Evolutionary conservation across 1,140 invertebrate species (phyloP).

Genomic region (Tetraneura akinire): DNA sequence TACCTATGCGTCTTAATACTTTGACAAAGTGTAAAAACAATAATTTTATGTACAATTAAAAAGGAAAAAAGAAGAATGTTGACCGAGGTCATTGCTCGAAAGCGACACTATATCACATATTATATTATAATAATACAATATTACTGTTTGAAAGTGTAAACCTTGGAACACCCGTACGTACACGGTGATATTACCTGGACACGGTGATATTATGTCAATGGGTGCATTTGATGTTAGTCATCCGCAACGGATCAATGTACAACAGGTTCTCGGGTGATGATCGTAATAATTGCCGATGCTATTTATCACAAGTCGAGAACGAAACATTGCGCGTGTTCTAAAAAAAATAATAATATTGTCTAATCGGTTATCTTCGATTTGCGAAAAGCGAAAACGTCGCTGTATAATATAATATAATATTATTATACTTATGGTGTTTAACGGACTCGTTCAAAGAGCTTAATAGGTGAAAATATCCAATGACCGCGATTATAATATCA

Average conservation of each 20-base stretch:
- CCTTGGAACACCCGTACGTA: background rate
- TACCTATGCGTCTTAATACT: too few species aligned
- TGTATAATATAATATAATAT: too few species aligned
- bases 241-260: background rate
- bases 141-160: conserved; percentile 15
- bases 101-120: background rate
- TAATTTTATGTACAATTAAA: too few species aligned
- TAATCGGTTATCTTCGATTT: background rate
- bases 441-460: background rate
- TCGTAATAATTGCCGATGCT: background rate
- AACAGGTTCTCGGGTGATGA: background rate
- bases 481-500: conserved; percentile 11
- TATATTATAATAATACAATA: too few species aligned
- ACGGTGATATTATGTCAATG: background rate
- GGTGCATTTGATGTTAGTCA: background rate
- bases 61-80: background rate
- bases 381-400: conserved; percentile 16
- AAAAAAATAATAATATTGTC: too few species aligned
- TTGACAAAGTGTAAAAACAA: too few species aligned
- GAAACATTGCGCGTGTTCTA: background rate
- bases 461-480: conserved; percentile 10
- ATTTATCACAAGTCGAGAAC: background rate
- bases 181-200: too few species aligned
- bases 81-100: background rate
- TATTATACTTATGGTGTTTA: too few species aligned